Percentiles rank a stretch among this genome's conserved stretches.
phyloP scores from a whole-genome alignment of 2,888 invertebrate genomes.

The Megalurothrips usitatus region DNA sequence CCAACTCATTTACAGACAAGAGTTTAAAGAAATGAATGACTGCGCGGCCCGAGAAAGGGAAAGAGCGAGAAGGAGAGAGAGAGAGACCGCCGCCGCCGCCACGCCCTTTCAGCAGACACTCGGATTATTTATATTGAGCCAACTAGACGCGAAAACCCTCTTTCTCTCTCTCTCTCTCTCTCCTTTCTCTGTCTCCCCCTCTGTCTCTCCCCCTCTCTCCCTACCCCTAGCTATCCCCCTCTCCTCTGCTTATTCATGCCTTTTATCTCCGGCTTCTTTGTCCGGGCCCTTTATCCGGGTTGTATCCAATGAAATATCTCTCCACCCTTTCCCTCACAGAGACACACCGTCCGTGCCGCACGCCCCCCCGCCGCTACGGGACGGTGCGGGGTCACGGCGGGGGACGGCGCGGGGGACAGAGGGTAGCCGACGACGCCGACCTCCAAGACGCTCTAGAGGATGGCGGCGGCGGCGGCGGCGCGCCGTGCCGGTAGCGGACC shows the following conservation, averaged over 20 bases:
- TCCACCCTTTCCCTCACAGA: neutral
- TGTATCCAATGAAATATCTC: constrained; percentile 25
- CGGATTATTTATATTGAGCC: constrained; percentile 10
- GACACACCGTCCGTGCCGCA: neutral
- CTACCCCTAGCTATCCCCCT: neutral
- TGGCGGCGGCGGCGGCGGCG: too few species aligned
- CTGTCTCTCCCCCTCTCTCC: neutral
- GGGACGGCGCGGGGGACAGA: too few species aligned
- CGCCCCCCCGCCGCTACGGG: too few species aligned
- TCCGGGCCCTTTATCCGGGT: neutral
- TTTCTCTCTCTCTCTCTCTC: neutral
- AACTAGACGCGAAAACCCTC: neutral
- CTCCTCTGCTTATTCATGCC: constrained; percentile 11
- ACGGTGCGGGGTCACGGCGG: too few species aligned
- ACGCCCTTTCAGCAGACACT: neutral
- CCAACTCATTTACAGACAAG: constrained; percentile 14
- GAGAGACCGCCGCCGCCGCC: neutral
- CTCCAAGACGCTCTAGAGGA: too few species aligned
- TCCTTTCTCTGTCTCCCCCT: neutral
- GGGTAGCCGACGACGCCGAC: too few species aligned
- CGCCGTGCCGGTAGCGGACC: too few species aligned
- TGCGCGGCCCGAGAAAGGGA: neutral
- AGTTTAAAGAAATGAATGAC: neutral
- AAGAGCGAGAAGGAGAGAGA: too few species aligned
- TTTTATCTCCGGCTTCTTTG: constrained; percentile 9